Base-by-base conservation (phyloP, 2,888 invertebrate species). In the Tetrapedia diversipes region DNA sequence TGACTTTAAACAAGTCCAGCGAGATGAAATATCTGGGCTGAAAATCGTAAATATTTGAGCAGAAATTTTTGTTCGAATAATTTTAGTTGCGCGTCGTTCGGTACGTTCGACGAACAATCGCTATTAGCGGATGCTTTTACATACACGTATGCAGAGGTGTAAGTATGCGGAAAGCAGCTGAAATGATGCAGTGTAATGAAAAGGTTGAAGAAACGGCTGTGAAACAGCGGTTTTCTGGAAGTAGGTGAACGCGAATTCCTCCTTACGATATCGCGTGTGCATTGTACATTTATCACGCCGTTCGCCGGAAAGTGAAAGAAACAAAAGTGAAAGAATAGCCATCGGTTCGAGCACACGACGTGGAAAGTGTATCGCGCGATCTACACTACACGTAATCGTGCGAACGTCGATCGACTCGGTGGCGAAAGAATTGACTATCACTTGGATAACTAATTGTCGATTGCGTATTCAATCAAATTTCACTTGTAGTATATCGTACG, bases 291-390 rank as follows among this genome's bases (percentile, higher is more conserved):
- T 34, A 71, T 75, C 74, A 65, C 53, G 43, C 19, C 10, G 59
- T 43, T 43, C 32, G 71, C 51, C 59, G 53, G 74, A 75, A 71
- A 75, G 74, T 75, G 74, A 74, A 70, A 74, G 73, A 74, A 74
- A 74, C 56, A 74, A 74, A 70, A 74, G 63, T 63, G 73, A 75
- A 75, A 75, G 74, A 75, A 71, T 75, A 54, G 51, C 63, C 56
- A 41, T 41, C 49, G 63, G 27, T 43, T 34, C n/a, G 64, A 45
- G 41, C 71, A 34, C 53, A 47, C 39, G 27, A 45, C 29, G 59
- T 59, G 64, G 53, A 71, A 75, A 64, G 64, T 75, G 64, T 75
- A 75, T 75, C 74, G 64, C 6, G 19, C 59, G 60, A 61, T 68
- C 53, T 73, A 19, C 34, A 24, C 59, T 53, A 45, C 64, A 59